Conservation (phyloP, 2,797 vertebrate genomes). For the Phoeniculus purpureus region DNA sequence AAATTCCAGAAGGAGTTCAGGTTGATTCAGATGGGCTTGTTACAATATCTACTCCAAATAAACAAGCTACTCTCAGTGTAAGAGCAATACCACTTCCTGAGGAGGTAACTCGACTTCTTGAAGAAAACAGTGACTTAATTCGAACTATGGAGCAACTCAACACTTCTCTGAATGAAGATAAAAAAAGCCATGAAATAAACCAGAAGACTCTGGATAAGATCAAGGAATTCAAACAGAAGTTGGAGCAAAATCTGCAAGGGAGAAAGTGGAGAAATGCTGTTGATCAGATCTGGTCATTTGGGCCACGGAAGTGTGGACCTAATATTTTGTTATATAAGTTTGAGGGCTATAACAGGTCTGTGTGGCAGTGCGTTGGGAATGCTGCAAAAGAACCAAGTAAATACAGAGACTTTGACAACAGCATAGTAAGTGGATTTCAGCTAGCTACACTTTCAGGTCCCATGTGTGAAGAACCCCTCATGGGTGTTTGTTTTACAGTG, state of each 20-base stretch:
- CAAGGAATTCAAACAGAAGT: conserved; percentile 80
- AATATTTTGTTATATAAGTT: conserved; percentile 90
- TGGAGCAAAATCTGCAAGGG: conserved; percentile 87
- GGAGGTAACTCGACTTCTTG: conserved; percentile 87
- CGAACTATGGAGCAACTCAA: conserved; percentile 89
- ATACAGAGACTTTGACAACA: conserved; percentile 89
- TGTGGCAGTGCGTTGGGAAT: conserved; percentile 87
- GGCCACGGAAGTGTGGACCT: conserved; percentile 92
- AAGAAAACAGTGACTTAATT: conserved; percentile 87
- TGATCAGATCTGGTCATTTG: conserved; percentile 93
- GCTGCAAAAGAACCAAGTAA: conserved; percentile 39
- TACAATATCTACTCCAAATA: conserved; percentile 90
- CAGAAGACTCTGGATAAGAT: conserved; percentile 83
- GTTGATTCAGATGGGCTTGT: conserved; percentile 88
- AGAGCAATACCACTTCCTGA: conserved; percentile 89
- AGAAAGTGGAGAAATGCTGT: conserved; percentile 90
- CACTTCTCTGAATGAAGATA: conserved; percentile 86
- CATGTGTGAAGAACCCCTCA: conserved; percentile 97
- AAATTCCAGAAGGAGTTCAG: conserved; percentile 84
- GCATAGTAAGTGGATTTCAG: conserved; percentile 95
- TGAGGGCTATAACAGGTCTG: conserved; percentile 82
- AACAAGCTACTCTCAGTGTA: conserved; percentile 86
- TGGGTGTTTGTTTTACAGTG: conserved; percentile 94
- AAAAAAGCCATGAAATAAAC: conserved; percentile 77
- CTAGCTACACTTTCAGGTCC: conserved; percentile 91